Evolutionary conservation across 2,797 vertebrate genomes (phyloP).

Genomic region (Chelonia mydas): DNA sequence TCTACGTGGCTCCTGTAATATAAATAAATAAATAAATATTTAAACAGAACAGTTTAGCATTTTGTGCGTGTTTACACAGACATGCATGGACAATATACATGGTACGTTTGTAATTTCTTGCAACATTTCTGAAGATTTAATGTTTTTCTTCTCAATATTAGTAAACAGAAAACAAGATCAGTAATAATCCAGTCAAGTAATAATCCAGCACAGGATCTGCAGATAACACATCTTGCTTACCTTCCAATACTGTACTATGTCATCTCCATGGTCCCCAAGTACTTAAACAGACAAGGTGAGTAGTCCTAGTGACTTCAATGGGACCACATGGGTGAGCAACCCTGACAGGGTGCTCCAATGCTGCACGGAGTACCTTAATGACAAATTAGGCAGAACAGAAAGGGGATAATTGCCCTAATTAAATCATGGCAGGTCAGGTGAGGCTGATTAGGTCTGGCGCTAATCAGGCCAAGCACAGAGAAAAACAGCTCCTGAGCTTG

Average conservation of each 20-base stretch:
- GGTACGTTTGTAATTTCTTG: neutral
- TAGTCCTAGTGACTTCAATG: neutral
- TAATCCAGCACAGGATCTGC: neutral
- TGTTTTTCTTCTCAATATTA: neutral
- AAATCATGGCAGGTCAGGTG: neutral
- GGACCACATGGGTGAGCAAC: neutral
- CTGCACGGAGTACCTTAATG: neutral
- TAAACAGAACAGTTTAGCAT: neutral
- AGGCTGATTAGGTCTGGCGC: neutral
- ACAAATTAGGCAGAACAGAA: neutral
- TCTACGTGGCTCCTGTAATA: rapidly evolving
- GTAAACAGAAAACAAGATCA: neutral
- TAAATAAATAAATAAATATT: neutral
- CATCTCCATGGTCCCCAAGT: neutral
- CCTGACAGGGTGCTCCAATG: neutral
- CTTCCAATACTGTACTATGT: neutral
- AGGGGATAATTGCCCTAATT: neutral
- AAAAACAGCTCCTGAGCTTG: neutral
- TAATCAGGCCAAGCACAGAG: neutral
- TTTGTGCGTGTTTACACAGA: neutral
- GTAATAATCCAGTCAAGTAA: neutral
- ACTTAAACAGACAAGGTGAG: neutral
- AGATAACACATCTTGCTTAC: neutral
- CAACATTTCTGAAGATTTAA: neutral
- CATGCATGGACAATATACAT: neutral